These are phyloP conservation scores for Ficedula albicollis DNA, from an alignment of 2,797 vertebrate genomes.

Conservation along the genomic window DNA sequence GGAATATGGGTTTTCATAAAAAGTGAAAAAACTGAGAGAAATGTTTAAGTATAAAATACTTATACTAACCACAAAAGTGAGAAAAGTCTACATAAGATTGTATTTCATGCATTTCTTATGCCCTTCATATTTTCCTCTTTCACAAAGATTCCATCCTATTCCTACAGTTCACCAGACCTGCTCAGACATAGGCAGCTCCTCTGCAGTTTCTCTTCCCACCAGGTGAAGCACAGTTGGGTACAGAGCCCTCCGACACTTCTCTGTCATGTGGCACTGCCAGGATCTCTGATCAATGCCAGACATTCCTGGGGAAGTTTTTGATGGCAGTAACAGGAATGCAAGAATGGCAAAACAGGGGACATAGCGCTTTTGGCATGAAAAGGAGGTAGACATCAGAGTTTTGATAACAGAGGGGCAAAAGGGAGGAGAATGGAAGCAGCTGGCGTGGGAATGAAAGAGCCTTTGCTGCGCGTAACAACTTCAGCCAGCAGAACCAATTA, in stretches of 20 bases:
- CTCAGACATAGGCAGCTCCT: neutral
- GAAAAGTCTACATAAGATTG: neutral
- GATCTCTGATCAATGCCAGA: neutral
- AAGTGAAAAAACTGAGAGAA: neutral
- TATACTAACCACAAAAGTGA: neutral
- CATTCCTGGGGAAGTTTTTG: neutral
- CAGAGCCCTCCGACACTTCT: neutral
- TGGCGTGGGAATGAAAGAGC: neutral
- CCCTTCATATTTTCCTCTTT: neutral
- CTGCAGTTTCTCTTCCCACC: neutral
- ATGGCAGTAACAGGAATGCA: neutral
- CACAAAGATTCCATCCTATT: neutral
- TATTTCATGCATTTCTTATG: neutral
- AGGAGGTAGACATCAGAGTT: neutral
- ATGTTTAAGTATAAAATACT: neutral
- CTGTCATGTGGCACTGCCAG: neutral
- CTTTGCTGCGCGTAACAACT: neutral
- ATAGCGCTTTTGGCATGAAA: neutral
- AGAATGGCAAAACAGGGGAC: neutral
- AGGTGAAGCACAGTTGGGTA: neutral
- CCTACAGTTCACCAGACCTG: neutral
- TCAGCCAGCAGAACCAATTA: neutral
- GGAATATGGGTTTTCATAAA: neutral
- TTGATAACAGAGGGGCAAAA: neutral
- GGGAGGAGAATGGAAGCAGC: neutral